Evolutionary conservation across 2,113 vertebrate genomes (phyloP).

Genomic region (human (Homo sapiens)): GRCh38 chr15:33205001-33205500

Average conservation of each 20-base stretch:
- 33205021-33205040: background rate
- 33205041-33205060: background rate
- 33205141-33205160: background rate
- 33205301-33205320: background rate
- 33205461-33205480: background rate
- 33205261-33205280: background rate
- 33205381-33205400: background rate
- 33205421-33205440: background rate
- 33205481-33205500: background rate
- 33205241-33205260: background rate
- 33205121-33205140: background rate
- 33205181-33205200: background rate
- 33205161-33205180: background rate
- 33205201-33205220: background rate
- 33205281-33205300: background rate
- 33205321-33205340: background rate
- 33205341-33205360: background rate
- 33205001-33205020: background rate
- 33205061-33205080: background rate
- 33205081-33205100: background rate
- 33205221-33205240: background rate
- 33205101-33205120: background rate
- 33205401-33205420: background rate
- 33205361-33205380: background rate
- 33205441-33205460: background rate